Base-by-base conservation (phyloP, 2,888 invertebrate genomes). In the Drosophila subsilvestris region DNA sequence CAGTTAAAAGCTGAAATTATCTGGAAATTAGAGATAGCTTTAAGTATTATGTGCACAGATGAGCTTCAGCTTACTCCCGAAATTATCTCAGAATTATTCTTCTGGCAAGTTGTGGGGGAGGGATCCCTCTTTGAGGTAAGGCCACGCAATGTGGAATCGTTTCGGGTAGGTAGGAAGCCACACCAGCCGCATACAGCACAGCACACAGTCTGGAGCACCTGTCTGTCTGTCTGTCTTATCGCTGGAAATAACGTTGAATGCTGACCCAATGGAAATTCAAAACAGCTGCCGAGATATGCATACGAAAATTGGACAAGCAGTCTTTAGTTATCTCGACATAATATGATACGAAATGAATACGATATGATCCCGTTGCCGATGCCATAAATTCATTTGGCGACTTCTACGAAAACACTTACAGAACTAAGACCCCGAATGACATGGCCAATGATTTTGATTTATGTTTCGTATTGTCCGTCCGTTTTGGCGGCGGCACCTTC, bases 381-480 rank as follows among this genome's bases (percentile, higher is more conserved):
- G 69, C 49, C 69, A 49, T 69, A 54, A 69, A 65, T 66, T 66
- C 55, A 44, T 48, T 66, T 55, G 20, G 10, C 27, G 48, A 42
- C 14, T 48, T 50, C 37, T 12, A 7, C 18, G 5, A 53, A 61
- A 54, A 69, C 54, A 22, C n/a, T 42, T 43, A 17, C 53, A 29
- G n/a, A 25, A 45, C 10, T 44, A 55, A 66, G 62, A 27, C 49
- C 32, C 44, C 42, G 42, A 42, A 44, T 44, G 54, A 42, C 61
- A 55, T 20, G 42, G 60, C 17, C 61, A 61, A 14, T 61, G 54
- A 55, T 50, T 57, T 83, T 79, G 84, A 80, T 84, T 83, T 86
- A 80, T 75, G 69, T 70, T n/a, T n/a, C n/a, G n/a, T 44, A 8
- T 20, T 43, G 18, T 45, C 37, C 37, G 45, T 29, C 17, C 48